Base-by-base conservation (phyloP, 2,113 vertebrate genomes). In the Rhadina sibilatrix region DNA sequence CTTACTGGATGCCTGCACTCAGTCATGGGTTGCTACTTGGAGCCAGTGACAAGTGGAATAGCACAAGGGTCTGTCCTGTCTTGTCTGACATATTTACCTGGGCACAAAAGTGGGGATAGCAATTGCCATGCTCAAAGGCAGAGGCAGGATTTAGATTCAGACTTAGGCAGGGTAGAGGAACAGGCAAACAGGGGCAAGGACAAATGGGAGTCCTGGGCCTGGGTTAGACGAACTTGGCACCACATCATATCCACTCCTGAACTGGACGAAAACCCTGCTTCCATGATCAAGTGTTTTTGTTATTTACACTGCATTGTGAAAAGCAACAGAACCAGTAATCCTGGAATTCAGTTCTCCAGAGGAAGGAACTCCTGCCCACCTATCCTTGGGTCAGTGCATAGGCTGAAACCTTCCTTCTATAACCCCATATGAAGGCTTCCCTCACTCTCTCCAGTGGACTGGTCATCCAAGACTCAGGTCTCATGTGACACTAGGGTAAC, bases 81-180 rank as follows among this genome's bases (percentile, higher is more conserved):
- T 9, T 14, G 4, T 54, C n/a, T 69, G 30, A 42, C 11, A 6
- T 18, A 52, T 42, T 82, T 76, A 33, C n/a, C 56, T 65, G 47
- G 33, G 33, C 64, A 70, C 22, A 53, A 35, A 69, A 49, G 0
- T 44, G n/a, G n/a, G 11, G 23, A 35, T 38, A 38, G 4, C 14
- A 50, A 21, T 0, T 0, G 2, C 83, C 15, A 10, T 2, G 3
- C 27, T 35, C 12, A 19, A 38, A 80, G 6, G 11, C 15, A 70
- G 37, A 77, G 13, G 16, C 15, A 70, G 50, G 27, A 37, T 16
- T 83, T 31, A 0, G 2, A 18, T 47, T 69, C 76, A 80, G 63
- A 77, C 5, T 16, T 15, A 31, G 37, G 60, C 50, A 44, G 40
- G 44, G 7, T 1, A 21, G 46, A 69, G 12, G 19, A 88, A 42